Conservation (phyloP, 2,113 vertebrate genomes). For the Malurus elegans region DNA sequence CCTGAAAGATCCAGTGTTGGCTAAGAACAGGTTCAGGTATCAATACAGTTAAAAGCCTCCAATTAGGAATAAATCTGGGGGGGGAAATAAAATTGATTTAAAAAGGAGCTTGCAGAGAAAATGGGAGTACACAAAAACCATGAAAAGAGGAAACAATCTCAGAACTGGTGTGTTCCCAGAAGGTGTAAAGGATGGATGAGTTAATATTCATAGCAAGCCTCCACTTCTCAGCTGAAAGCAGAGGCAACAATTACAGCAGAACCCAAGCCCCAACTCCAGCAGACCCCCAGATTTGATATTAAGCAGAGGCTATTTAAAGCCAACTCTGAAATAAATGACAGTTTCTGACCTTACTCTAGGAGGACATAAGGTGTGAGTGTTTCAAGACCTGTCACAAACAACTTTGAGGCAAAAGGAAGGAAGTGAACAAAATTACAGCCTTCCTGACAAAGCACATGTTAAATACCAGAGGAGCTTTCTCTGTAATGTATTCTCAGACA, state of each 20-base stretch:
- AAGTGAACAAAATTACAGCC: constrained; percentile 62
- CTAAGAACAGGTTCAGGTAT: not conserved
- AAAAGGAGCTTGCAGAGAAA: not conserved
- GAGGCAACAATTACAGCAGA: constrained; percentile 53
- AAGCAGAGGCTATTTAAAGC: not conserved
- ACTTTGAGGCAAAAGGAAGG: constrained; percentile 48
- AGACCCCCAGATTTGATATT: constrained; percentile 22
- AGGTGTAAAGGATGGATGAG: constrained; percentile 56
- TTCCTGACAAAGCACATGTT: constrained; percentile 52
- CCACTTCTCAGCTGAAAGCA: constrained; percentile 51
- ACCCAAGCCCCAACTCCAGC: constrained; percentile 41
- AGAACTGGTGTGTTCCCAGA: constrained; percentile 42
- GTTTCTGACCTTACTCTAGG: constrained; percentile 40
- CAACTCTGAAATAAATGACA: constrained; percentile 22
- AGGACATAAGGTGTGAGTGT: constrained; percentile 50
- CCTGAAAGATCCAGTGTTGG: fast-evolving
- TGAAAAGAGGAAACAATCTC: constrained; percentile 23
- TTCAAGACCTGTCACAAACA: constrained; percentile 64
- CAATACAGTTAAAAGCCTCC: not conserved
- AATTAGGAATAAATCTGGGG: not conserved
- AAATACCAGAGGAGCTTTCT: constrained; percentile 46
- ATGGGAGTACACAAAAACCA: constrained; percentile 20
- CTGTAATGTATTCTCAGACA: constrained; percentile 30
- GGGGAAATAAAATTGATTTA: not conserved
- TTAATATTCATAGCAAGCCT: constrained; percentile 63